Evolutionary conservation across 1,140 invertebrate genomes (phyloP).

Genomic region (Drosophila persimilis): DNA sequence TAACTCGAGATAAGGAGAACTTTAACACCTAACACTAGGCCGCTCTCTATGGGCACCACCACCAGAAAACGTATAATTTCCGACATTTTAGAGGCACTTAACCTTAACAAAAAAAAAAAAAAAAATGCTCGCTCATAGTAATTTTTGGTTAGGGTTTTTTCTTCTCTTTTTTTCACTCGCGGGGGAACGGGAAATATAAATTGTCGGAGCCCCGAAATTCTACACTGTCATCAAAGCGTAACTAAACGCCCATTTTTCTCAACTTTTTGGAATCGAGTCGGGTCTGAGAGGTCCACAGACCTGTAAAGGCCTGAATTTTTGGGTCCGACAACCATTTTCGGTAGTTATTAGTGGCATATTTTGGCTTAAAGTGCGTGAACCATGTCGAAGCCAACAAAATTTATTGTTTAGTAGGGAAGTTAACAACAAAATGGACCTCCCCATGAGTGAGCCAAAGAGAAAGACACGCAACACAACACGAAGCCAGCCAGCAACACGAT

Average conservation of each 20-base stretch:
- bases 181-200: constrained; percentile 74
- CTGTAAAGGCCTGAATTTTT: constrained; percentile 2
- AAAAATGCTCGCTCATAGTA: constrained; percentile 31
- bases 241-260: constrained; percentile 82
- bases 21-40: constrained; percentile 66
- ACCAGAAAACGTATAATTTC: constrained; percentile 63
- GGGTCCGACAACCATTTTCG: constrained; percentile 65
- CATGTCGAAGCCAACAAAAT: constrained; percentile 78
- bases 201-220: constrained; percentile 62
- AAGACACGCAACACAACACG: constrained; percentile 59
- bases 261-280: constrained; percentile 50
- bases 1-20: constrained; percentile 70
- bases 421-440: constrained; percentile 81
- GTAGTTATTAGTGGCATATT: constrained; percentile 82
- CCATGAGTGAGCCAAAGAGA: constrained; percentile 50
- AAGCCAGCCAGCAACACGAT: constrained; percentile 8
- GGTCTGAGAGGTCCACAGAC: not conserved
- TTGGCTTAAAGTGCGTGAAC: constrained; percentile 81
- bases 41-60: constrained; percentile 36
- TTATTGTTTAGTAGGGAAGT: constrained; percentile 73
- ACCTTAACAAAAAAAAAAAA: constrained; percentile 23
- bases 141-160: constrained; percentile 36
- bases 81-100: constrained; percentile 75
- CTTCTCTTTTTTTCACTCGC: constrained; percentile 24
- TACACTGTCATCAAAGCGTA: constrained; percentile 82